Percentiles rank a stretch among this genome's conserved stretches.
phyloP scores from a whole-genome alignment of 2,888 invertebrate species.

The Eupithecia dodoneata region DNA sequence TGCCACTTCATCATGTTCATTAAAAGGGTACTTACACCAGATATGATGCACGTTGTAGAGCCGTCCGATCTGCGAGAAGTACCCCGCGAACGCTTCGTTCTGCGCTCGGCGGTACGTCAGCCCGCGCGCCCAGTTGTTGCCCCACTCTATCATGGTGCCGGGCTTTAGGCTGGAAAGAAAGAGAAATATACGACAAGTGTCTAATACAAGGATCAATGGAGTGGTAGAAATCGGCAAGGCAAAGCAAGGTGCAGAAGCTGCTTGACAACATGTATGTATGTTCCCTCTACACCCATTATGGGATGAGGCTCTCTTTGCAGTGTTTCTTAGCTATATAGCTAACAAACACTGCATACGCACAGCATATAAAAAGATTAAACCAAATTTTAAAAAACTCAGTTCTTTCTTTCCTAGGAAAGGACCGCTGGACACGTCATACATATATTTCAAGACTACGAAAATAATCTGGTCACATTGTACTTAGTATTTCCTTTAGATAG shows the following conservation, averaged over 20 bases:
- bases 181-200: background rate
- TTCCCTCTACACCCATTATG: no score
- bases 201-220: background rate
- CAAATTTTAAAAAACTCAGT: no score
- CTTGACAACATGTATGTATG: background rate
- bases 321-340: no score
- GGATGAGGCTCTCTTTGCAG: no score
- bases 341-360: no score
- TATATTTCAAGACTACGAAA: no score
- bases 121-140: slow-evolving; percentile 99
- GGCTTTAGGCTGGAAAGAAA: slow-evolving; percentile 90
- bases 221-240: background rate
- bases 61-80: slow-evolving; percentile 98
- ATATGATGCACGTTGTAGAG: slow-evolving; percentile 99
- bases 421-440: no score
- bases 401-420: no score
- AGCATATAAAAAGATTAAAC: no score
- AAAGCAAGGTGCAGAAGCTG: background rate
- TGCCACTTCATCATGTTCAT: no score
- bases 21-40: slow-evolving; percentile 92
- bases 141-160: slow-evolving; percentile 99
- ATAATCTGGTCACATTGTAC: no score
- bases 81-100: slow-evolving; percentile 98
- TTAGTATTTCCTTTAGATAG: no score
- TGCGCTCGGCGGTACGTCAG: slow-evolving; percentile 95